Base-by-base conservation (phyloP, 2,113 vertebrate genomes). In the Ameiurus melas region DNA sequence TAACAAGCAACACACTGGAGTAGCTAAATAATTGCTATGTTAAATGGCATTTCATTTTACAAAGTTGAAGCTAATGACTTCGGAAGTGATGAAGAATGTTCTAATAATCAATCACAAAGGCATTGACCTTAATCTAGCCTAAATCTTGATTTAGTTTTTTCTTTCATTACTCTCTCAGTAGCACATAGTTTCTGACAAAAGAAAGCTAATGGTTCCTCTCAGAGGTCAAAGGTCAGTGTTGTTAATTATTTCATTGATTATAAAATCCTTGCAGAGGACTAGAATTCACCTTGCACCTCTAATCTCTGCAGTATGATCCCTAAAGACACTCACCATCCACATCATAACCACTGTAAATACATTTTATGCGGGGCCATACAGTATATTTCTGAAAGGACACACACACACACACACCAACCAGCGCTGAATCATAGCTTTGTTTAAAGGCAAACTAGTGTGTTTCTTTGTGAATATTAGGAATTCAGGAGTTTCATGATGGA, bases 161-260 rank as follows among this genome's bases (percentile, higher is more conserved):
- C 70, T 5, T 5, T 85, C 25, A 88, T 75, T 84, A 43, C 12
- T 64, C 25, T 22, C 16, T 57, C 51, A 30, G 33, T 84, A n/a
- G 30, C 47, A n/a, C 30, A 58, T 3, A 5, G 66, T 58, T 84
- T 27, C 64, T 85, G 66, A 64, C 53, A 79, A 4, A 5, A 27
- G n/a, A 19, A 58, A 73, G 30, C 51, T 58, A 75, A 80, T 57
- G 27, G 75, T 53, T 80, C 47, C 39, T 82, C 43, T 86, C 57
- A 77, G 62, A 87, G 68, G 62, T 62, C 36, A 84, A 85, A 90
- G 82, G 82, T 58, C 39, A 71, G 1, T 30, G 6, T 87, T 87
- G 60, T 84, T 84, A 57, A 84, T 87, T 55, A 70, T 57, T 36
- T 19, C 53, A 51, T 43, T 90, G 73, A 87, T 87, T 87, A 87